Base-by-base conservation (phyloP, 2,113 vertebrate species). In the Urocynchramus pylzowi region DNA sequence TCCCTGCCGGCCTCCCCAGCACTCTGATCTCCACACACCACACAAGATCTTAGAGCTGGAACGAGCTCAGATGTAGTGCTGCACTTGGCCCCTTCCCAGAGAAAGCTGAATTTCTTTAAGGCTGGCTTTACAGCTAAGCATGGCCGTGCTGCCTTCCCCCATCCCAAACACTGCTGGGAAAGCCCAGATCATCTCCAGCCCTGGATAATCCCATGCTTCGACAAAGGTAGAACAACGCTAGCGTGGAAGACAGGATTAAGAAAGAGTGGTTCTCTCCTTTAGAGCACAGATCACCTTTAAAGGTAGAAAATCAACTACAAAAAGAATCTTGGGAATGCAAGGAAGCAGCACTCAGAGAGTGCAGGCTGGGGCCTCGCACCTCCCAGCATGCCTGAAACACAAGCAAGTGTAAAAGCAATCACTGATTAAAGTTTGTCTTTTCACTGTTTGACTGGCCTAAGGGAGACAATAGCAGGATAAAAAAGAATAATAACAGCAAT, bases 401-500 rank as follows among this genome's bases (percentile, higher is more conserved):
- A 31, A 83, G 78, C 77, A 49, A 90, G 95, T 78, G 73, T 75
- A 87, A 93, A 94, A 95, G 53, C 88, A 92, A 73, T 18, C 83
- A 19, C 52, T 93, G 92, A 90, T 84, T 91, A 86, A 93, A 95
- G 76, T 50, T 80, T n/a, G 20, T 54, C 70, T 83, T 53, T 27
- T 64, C 78, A 13, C 59, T 24, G 73, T 87, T 79, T 79, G 93
- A 47, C 85, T 91, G 90, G 71, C 95, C 92, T 92, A 22, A 63
- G 93, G 93, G 90, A 97, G 42, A 79, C 92, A 80, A 54, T 4
- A 50, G 53, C 57, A 80, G 90, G 85, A 91, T 86, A 77, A 95
- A 96, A 89, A 85, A 91, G 83, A 95, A 83, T 50, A 93, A 69
- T 44, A 93, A 49, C 24, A 94, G 90, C 82, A 59, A 95, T 76